Base-by-base conservation (phyloP, 1,140 invertebrate genomes). In the Scaptomyza graminum region DNA sequence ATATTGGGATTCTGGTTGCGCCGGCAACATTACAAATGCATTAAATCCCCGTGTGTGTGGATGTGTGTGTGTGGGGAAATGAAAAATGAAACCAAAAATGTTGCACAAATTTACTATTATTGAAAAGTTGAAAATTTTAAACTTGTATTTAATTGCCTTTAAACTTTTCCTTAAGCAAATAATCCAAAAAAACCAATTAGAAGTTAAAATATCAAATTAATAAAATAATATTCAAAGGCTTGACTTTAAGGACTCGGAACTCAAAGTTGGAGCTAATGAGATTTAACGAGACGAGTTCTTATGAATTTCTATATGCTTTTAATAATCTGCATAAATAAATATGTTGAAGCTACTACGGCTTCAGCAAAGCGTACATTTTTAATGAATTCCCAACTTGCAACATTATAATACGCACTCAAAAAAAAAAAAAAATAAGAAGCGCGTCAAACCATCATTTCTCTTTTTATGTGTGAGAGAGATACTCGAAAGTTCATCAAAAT, bases 321-420 rank as follows among this genome's bases (percentile, higher is more conserved):
- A 39, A 16, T 12, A 15, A 61, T 54, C 59, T 34, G 68, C 59
- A 47, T 55, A 22, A 44, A 41, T 59, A 66, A 66, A 55, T 22
- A 49, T 70, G 51, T 73, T 8, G 18, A 22, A 22, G 18, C 18
- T 22, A 22, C 18, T 22, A 22, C 43, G 51, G 59, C 72, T n/a
- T 50, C 78, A 85, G 63, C 78, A 41, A 68, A 69, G 82, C 81
- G 63, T 41, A 77, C 7, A 74, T 54, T 85, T 85, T 85, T 85
- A 85, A 85, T 87, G 82, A 85, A 74, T 70, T 56, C 44, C 16
- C 55, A 62, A 52, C 44, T 56, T 56, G 56, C 54, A 39, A 62
- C 61, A 47, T 66, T 56, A 54, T 31, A 2, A 34, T 31, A 39
- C 51, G 59, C 34, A n/a, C n/a, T n/a, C n/a, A 25, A 12, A 43